Evolutionary conservation across 2,888 invertebrate species (phyloP).

Genomic region (Lordiphosa andalusiaca): DNA sequence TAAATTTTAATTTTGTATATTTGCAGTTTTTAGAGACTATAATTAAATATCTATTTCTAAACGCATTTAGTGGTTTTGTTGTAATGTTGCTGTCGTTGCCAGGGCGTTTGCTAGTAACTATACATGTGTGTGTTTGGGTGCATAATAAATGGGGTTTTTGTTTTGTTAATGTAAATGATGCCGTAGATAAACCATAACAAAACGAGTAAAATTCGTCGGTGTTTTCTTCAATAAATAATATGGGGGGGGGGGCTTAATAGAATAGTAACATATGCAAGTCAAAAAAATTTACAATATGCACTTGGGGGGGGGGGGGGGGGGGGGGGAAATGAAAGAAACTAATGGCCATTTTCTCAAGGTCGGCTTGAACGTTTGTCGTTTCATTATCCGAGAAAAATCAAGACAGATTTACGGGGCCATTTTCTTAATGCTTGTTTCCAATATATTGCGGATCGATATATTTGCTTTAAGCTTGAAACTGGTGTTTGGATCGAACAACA

Average conservation of each 20-base stretch:
- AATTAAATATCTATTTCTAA: slow-evolving; percentile 44
- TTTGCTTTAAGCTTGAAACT: too few species aligned
- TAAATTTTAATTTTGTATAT: slow-evolving; percentile 30
- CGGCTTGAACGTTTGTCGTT: too few species aligned
- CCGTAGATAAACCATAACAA: slow-evolving; percentile 36
- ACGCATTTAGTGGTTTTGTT: slow-evolving; percentile 44
- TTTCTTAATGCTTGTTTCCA: too few species aligned
- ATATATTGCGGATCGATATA: too few species aligned
- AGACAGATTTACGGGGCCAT: too few species aligned
- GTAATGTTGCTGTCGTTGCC: slow-evolving; percentile 39
- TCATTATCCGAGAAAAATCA: too few species aligned
- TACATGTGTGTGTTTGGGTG: slow-evolving; percentile 34
- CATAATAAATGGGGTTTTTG: slow-evolving; percentile 24
- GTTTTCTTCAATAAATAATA: slow-evolving; percentile 59
- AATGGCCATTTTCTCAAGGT: too few species aligned
- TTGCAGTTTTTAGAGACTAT: slow-evolving; percentile 40
- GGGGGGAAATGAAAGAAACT: not conserved
- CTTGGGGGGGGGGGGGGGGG: not conserved
- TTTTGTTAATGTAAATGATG: slow-evolving; percentile 39
- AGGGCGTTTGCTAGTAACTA: slow-evolving; percentile 51
- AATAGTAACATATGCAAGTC: slow-evolving; percentile 22
- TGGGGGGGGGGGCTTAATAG: slow-evolving; percentile 18
- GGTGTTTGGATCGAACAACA: too few species aligned
- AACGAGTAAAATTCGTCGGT: slow-evolving; percentile 43
- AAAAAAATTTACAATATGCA: slow-evolving; percentile 8